Conservation (phyloP, 1,140 invertebrate species). For the Ptiloglossa arizonensis region DNA sequence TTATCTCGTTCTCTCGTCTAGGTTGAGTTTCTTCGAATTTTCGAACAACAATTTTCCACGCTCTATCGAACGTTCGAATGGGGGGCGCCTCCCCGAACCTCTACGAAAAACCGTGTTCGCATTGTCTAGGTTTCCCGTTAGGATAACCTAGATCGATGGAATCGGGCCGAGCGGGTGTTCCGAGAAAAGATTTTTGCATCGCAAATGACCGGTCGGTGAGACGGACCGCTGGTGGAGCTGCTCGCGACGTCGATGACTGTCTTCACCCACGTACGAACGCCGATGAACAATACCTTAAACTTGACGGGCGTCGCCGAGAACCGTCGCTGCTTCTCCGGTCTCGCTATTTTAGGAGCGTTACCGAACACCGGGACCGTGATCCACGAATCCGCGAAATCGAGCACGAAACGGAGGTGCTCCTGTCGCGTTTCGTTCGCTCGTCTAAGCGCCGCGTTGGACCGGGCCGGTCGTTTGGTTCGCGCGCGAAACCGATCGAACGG, state of each 20-base stretch:
- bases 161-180: constrained; percentile 64
- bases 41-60: no score
- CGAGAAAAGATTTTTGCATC: constrained; percentile 72
- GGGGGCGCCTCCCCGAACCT: no score
- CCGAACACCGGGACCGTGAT: constrained; percentile 9
- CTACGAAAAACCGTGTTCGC: neutral
- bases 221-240: neutral
- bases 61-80: no score
- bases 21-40: no score
- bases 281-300: constrained; percentile 43
- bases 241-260: constrained; percentile 45
- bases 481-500: no score
- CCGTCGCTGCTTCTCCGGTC: no score
- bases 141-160: constrained; percentile 28
- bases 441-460: no score
- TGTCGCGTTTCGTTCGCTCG: no score
- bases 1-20: no score
- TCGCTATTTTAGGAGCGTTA: constrained; percentile 49
- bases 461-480: no score
- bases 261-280: constrained; percentile 45
- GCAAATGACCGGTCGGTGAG: constrained; percentile 61
- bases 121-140: constrained; percentile 26
- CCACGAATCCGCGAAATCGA: neutral
- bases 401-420: no score
- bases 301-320: neutral